Evolutionary conservation across 1,140 invertebrate genomes (phyloP).

Genomic region (Drosophila truncata): DNA sequence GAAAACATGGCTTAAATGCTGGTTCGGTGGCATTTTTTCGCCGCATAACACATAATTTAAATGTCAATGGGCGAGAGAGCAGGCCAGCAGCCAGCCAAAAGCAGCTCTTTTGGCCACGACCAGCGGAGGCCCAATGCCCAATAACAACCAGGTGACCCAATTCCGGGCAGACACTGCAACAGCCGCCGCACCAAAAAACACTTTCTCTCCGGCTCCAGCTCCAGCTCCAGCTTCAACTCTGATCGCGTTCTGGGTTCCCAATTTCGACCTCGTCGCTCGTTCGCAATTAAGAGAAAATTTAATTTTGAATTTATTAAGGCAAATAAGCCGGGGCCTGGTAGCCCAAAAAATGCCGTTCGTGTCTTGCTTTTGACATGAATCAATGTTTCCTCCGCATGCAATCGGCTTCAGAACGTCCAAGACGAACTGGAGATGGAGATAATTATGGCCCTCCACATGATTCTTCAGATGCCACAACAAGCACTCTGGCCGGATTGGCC

Average conservation of each 20-base stretch:
- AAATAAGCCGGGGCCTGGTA: constrained; percentile 39
- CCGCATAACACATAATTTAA: constrained; percentile 71
- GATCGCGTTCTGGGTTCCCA: constrained; percentile 49
- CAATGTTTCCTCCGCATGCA: constrained; percentile 57
- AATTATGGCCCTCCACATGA: constrained; percentile 66
- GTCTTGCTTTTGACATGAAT: constrained; percentile 72
- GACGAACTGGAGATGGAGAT: constrained; percentile 29
- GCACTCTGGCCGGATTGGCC: constrained; percentile 35
- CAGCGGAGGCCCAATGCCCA: constrained; percentile 33
- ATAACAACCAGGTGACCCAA: constrained; percentile 64
- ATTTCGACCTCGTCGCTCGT: constrained; percentile 54
- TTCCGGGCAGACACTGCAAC: constrained; percentile 58
- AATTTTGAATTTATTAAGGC: constrained; percentile 81
- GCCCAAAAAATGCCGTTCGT: constrained; percentile 51
- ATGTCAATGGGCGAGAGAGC: constrained; percentile 70
- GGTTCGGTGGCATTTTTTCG: constrained; percentile 74
- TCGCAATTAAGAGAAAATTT: constrained; percentile 82
- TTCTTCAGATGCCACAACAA: constrained; percentile 48
- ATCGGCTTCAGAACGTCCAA: constrained; percentile 33
- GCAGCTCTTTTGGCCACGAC: constrained; percentile 17
- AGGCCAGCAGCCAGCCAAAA: constrained; percentile 11
- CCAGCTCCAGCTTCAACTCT: background rate
- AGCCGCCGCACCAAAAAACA: constrained; percentile 58
- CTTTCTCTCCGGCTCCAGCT: constrained; percentile 64
- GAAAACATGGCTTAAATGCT: constrained; percentile 44